Conservation (phyloP, 2,113 vertebrate species). For the Hippocampus abdominalis region DNA sequence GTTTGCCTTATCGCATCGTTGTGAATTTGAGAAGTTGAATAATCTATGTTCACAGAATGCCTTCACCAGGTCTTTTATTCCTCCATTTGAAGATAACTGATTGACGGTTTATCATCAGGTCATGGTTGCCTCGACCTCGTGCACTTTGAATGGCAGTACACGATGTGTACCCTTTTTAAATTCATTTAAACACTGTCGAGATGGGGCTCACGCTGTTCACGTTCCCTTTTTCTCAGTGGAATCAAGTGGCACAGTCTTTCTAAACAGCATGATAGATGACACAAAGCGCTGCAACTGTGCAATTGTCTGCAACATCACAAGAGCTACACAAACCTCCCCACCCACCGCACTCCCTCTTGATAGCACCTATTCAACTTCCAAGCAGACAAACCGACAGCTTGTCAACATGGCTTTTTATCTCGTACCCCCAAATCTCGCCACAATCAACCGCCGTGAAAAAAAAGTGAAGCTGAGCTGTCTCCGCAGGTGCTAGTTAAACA, state of each 20-base stretch:
- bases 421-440: conserved; percentile 39
- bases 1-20: conserved; percentile 52
- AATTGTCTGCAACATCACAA: conserved; percentile 62
- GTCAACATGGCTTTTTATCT: conserved; percentile 57
- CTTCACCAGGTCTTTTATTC: conserved; percentile 59
- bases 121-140: conserved; percentile 13
- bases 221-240: conserved; percentile 29
- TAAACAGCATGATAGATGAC: conserved; percentile 53
- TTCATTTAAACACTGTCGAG: neutral
- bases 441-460: conserved; percentile 39
- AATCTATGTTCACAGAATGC: conserved; percentile 65
- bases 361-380: conserved; percentile 58
- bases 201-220: conserved; percentile 26
- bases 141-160: neutral
- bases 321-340: conserved; percentile 13
- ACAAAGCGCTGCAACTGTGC: conserved; percentile 45
- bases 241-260: conserved; percentile 47
- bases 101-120: conserved; percentile 37
- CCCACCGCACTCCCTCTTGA: neutral
- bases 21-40: conserved; percentile 72
- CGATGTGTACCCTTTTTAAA: too few relatives aligned
- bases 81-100: conserved; percentile 43
- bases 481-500: conserved; percentile 68
- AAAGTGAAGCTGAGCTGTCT: conserved; percentile 42
- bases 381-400: conserved; percentile 52